Conservation (phyloP, 2,888 invertebrate genomes). For the Hyppa rectilinea region DNA sequence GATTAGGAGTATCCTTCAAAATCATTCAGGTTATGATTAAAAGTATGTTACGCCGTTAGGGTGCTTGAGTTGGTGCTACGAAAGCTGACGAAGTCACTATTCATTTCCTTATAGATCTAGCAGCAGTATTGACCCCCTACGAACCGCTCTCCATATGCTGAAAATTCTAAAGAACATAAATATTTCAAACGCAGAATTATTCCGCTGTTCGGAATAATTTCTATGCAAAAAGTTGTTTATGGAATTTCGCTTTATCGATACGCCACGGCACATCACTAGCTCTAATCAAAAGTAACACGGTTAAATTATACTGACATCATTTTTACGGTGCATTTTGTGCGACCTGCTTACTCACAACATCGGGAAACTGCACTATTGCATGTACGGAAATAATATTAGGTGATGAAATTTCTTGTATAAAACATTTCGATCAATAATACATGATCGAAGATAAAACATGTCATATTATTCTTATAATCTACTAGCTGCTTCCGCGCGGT, state of each 20-base stretch:
- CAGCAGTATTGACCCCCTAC: background rate
- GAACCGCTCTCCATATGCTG: background rate
- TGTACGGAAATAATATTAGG: background rate
- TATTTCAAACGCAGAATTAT: background rate
- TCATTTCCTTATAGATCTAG: too few species aligned
- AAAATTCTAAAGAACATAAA: background rate
- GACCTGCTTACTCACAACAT: background rate
- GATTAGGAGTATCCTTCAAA: too few species aligned
- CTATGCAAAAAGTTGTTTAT: background rate
- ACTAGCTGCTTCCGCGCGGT: too few species aligned
- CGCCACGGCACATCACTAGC: constrained; percentile 24
- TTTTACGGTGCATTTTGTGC: background rate
- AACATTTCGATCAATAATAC: too few species aligned
- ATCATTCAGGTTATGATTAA: too few species aligned
- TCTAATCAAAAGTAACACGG: background rate
- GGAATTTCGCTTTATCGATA: background rate
- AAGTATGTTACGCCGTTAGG: too few species aligned
- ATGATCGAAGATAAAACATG: too few species aligned
- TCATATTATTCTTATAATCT: too few species aligned
- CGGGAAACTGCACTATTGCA: background rate
- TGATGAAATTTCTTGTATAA: background rate
- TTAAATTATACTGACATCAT: background rate
- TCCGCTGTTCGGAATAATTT: background rate
- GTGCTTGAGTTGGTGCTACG: too few species aligned
- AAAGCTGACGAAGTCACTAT: background rate